Evolutionary conservation across 2,797 vertebrate genomes (phyloP), one percentile per base, ranked within the genome.

Genomic region (Eupleurogrammus muticus): DNA sequence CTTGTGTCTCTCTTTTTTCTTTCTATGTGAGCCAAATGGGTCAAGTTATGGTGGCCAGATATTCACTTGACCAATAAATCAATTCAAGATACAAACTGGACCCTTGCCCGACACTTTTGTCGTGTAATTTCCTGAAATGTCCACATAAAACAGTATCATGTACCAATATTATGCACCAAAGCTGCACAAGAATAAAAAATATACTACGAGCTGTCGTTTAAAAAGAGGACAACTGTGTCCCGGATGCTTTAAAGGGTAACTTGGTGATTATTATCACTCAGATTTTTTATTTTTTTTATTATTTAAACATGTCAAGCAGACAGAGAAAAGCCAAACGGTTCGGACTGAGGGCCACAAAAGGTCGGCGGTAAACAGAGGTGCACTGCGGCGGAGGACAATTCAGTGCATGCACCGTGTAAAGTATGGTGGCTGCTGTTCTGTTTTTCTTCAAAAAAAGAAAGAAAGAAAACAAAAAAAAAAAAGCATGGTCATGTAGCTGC

Each of bases 221-320:
- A 49, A 49, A 49, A 48, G 20, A 12, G 16, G 40, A 44, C 40
- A 17, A 44, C 40, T 44, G 40, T 44, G 40, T 44, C 40, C 40
- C 13, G 12, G 48, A 66, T 73, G 60, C 49, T 51, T 79, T 57
- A 50, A 72, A 52, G 58, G 57, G 64, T 79, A 75, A 85, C 88
- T 90, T 87, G 85, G 83, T 80, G 80, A 79, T 64, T 50, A n/a
- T 56, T 77, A 76, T 81, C 52, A 20, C 54, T 54, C 5, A 1
- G 6, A 34, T 56, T 65, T 60, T 59, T 66, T 16, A 20, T 56
- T 70, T 65, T 19, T 19, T 52, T n/a, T n/a, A n/a, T n/a, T n/a
- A n/a, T n/a, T n/a, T n/a, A n/a, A 53, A 75, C 53, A 62, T 47
- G 14, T n/a, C 38, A 67, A 52, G 46, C 50, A 77, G 36, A 77